Percentiles rank a stretch among this genome's conserved stretches.
These are phyloP conservation scores for Cerastoderma edule DNA, from an alignment of 2,888 invertebrate species.

Conservation along the genomic window DNA sequence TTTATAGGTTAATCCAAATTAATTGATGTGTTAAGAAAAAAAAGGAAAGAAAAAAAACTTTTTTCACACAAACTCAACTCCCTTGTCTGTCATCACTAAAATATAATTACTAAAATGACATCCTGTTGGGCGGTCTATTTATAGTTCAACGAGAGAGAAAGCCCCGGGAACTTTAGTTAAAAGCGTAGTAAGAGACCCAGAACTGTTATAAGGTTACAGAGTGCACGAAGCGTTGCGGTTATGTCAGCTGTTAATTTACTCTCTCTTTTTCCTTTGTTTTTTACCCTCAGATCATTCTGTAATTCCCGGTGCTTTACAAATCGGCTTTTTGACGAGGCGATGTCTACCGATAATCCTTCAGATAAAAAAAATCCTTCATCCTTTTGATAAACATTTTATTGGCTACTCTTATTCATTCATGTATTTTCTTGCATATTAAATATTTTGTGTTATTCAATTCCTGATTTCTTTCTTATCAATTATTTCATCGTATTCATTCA, in stretches of 20 bases:
- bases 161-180: not conserved
- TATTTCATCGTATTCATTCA: too few relatives aligned
- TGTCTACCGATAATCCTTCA: too few relatives aligned
- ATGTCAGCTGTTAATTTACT: slow-evolving; percentile 22
- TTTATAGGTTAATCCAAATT: too few relatives aligned
- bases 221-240: slow-evolving; percentile 24
- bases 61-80: not conserved
- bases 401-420: too few relatives aligned
- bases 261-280: slow-evolving; percentile 13
- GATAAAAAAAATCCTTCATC: too few relatives aligned
- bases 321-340: not conserved
- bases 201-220: slow-evolving; percentile 15
- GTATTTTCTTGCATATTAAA: too few relatives aligned
- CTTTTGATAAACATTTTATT: too few relatives aligned
- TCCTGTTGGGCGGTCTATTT: not conserved
- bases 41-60: too few relatives aligned
- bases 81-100: not conserved
- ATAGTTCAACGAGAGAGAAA: not conserved
- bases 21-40: too few relatives aligned
- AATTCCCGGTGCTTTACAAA: not conserved
- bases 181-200: slow-evolving; percentile 4
- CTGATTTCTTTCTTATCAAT: too few relatives aligned
- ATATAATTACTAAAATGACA: not conserved
- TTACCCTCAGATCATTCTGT: slow-evolving; percentile 11
- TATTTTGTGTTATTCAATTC: too few relatives aligned